A percentile compares a stretch with the other conserved stretches of the same genome.
phyloP scores from a whole-genome alignment of 2,113 vertebrate genomes.

The Scatophagus argus region DNA sequence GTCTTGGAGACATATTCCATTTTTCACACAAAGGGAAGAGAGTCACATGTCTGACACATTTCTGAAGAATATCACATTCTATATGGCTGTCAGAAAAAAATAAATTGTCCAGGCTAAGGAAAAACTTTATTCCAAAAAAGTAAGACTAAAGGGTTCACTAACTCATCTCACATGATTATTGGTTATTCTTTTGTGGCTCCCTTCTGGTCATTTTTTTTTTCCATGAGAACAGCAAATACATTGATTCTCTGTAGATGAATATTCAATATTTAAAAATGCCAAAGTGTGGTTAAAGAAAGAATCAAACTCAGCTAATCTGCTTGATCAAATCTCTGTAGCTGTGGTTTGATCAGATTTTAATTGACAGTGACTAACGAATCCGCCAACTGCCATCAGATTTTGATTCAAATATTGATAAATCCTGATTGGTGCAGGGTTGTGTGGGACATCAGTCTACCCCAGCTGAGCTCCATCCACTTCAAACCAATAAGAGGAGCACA shows the following conservation, averaged over 20 bases:
- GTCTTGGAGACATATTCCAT: not conserved
- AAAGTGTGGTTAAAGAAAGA: not conserved
- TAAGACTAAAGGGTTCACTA: not conserved
- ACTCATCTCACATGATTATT: not conserved
- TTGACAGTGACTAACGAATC: not conserved
- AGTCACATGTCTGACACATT: not conserved
- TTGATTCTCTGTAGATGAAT: not conserved
- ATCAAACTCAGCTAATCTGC: not conserved
- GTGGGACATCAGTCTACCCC: not conserved
- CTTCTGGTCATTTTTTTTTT: not conserved
- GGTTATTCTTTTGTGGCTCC: not conserved
- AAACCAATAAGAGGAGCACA: not conserved
- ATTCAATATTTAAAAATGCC: not conserved
- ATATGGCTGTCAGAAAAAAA: not conserved
- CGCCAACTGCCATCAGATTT: not conserved
- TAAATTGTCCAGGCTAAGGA: not conserved
- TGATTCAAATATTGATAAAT: not conserved
- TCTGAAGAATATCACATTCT: not conserved
- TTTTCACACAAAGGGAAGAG: conserved; percentile 2
- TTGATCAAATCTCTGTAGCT: not conserved
- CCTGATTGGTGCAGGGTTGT: not conserved
- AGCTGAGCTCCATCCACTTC: not conserved
- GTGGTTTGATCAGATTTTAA: too few relatives aligned
- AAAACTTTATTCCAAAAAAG: not conserved
- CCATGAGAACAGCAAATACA: not conserved